Evolutionary conservation across 2,113 vertebrate genomes (phyloP), one percentile per base, ranked within the genome.

Genomic region (Ariopsis seemanni): DNA sequence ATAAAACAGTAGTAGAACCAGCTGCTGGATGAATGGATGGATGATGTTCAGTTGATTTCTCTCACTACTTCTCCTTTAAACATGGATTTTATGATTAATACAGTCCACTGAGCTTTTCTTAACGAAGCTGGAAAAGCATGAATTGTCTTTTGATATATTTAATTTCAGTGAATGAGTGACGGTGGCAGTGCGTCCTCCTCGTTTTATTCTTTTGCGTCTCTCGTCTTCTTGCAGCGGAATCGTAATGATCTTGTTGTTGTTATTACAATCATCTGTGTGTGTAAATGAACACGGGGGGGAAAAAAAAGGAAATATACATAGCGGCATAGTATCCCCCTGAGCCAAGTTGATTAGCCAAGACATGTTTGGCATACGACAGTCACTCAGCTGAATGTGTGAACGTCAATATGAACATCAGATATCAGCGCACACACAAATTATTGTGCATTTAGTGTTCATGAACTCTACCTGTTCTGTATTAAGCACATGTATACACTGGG

Each of bases 21-120:
- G 22, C 8, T 2, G 12, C 58, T 15, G 57, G 80, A 63, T 25
- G 57, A 57, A 63, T 25, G 58, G 25, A 57, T 80, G 14, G 53
- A 80, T 30, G 78, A 58, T 57, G 78, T 0, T 11, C 30, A 60
- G 62, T 27, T 67, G 82, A 52, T 42, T 63, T 67, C 42, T 25
- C 62, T 83, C 62, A 67, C 48, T 65, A 52, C 20, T 52, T 67
- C 42, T 42, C 10, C 34, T 83, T 83, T 83, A 83, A 75, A 83
- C 71, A 75, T 63, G 80, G 81, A 63, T 79, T 88, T 63, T 27
- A 53, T 88, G 87, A 88, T 88, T 67, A 79, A 88, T 88, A 74
- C 53, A 15, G 34, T 53, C 42, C 14, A n/a, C 25, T 60, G 52
- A 58, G 22, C 17, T 78, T 87, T 79, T 77, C 8, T 69, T 84